Conservation (phyloP, 2,113 vertebrate species). For the Protomyctophum bolini region DNA sequence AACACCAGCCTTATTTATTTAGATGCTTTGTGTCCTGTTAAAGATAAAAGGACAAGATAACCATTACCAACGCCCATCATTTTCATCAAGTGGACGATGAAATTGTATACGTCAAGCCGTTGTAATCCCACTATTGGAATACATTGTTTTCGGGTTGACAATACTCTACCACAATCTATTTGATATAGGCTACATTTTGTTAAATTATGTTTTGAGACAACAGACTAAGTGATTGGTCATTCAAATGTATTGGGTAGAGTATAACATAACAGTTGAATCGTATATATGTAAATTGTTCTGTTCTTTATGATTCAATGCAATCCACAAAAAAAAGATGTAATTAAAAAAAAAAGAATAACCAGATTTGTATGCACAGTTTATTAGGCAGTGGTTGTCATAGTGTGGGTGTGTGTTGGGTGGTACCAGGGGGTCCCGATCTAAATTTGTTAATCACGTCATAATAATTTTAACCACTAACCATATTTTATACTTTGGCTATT, state of each 20-base stretch:
- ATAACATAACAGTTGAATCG: no score
- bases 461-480: no score
- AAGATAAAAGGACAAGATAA: background rate
- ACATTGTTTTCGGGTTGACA: background rate
- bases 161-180: no score
- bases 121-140: background rate
- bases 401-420: no score
- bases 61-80: background rate
- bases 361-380: no score
- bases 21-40: background rate
- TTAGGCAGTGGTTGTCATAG: no score
- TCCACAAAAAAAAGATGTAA: background rate
- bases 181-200: no score
- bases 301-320: background rate
- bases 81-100: background rate
- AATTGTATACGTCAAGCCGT: constrained; percentile 7
- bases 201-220: constrained; percentile 18
- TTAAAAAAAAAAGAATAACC: background rate
- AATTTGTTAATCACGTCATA: no score
- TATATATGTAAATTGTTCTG: no score
- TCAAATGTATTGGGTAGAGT: constrained; percentile 25
- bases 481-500: no score
- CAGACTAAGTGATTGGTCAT: constrained; percentile 8
- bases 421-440: no score
- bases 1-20: background rate